Evolutionary conservation across 2,797 vertebrate genomes (phyloP).

Genomic region (Aotus griseimembra): DNA sequence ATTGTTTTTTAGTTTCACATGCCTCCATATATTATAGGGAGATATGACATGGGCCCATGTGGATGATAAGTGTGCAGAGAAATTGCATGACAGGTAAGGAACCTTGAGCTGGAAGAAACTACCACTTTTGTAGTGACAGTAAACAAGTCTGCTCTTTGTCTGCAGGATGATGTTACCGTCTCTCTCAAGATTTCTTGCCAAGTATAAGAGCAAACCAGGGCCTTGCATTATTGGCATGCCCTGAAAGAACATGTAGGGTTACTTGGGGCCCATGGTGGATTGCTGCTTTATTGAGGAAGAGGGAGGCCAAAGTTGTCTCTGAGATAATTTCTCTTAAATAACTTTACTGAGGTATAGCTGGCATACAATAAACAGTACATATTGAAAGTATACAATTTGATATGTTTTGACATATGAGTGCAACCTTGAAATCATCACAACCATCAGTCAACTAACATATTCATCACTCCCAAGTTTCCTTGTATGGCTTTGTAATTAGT

Average conservation of each 20-base stretch:
- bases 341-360: neutral
- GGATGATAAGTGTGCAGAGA: neutral
- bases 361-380: neutral
- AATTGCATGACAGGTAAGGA: neutral
- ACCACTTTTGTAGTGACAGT: neutral
- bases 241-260: neutral
- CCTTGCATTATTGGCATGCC: neutral
- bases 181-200: neutral
- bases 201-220: neutral
- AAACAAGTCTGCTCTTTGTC: neutral
- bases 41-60: neutral
- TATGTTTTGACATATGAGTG: neutral
- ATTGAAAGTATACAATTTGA: neutral
- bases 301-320: neutral
- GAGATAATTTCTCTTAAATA: neutral
- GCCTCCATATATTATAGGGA: neutral
- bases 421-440: neutral
- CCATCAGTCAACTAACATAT: neutral
- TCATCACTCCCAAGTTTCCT: neutral
- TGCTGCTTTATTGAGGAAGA: neutral
- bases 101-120: neutral
- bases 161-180: neutral
- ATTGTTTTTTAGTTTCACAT: neutral
- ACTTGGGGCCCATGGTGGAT: neutral
- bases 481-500: neutral